Percentiles rank a stretch among this genome's conserved stretches.
Evolutionary conservation across 2,113 vertebrate species (phyloP).

Genomic region (human): GRCh38 chr4:3305001-3305500

Average conservation of each 20-base stretch:
- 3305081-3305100: neutral
- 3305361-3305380: neutral
- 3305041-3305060: neutral
- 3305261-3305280: fast-evolving
- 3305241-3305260: neutral
- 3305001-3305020: neutral
- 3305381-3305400: neutral
- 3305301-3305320: fast-evolving
- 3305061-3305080: neutral
- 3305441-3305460: fast-evolving
- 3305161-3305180: neutral
- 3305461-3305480: neutral
- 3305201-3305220: neutral
- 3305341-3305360: neutral
- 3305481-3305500: no score
- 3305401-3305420: no score
- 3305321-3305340: neutral
- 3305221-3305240: neutral
- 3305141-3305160: fast-evolving
- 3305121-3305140: neutral
- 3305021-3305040: neutral
- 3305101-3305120: neutral
- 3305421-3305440: fast-evolving
- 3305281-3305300: neutral
- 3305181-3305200: neutral